Evolutionary conservation across 2,113 vertebrate genomes (phyloP), one percentile per base, ranked within the genome.

Genomic region (Urocitellus parryii): DNA sequence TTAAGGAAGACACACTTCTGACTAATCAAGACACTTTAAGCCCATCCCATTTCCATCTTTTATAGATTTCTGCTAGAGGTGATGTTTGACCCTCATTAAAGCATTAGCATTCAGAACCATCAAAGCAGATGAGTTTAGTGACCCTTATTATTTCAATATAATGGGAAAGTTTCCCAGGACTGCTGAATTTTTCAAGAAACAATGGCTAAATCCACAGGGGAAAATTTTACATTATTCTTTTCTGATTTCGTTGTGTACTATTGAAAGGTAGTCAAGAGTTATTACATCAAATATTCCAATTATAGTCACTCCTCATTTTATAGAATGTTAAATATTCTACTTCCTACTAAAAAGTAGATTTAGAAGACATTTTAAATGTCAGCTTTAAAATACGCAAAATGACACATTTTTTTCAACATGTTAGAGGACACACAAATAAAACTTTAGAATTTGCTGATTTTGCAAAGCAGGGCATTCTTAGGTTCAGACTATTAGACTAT

Each of bases 261-360:
- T 72, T n/a, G 22, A 97, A 91, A 84, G 42, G 5, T 58, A 65
- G 20, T 83, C 80, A 78, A 82, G 92, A 88, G 0, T 67, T 39
- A 89, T 39, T 94, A 88, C 5, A 84, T 65, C 56, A 73, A 74
- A 39, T 88, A 24, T 84, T 90, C 27, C 8, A 74, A 22, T 81
- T 80, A 45, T 4, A 63, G 1, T 72, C 20, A 53, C 16, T 82
- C 32, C 17, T 53, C 53, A 25, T 56, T 88, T 74, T 67, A 12
- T 42, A 74, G 11, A 61, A 45, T 94, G 32, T 74, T 79, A 34
- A 92, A 34, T 8, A 80, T 29, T 51, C 29, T 53, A 34, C 58
- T 63, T 80, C 24, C 27, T 42, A 65, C 58, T 88, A 82, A 88
- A 39, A 87, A 85, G n/a, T 53, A 45, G 63, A 74, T 7, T 76